Evolutionary conservation across 1,140 invertebrate genomes (phyloP).

Genomic region (Zaprionus nigranus): DNA sequence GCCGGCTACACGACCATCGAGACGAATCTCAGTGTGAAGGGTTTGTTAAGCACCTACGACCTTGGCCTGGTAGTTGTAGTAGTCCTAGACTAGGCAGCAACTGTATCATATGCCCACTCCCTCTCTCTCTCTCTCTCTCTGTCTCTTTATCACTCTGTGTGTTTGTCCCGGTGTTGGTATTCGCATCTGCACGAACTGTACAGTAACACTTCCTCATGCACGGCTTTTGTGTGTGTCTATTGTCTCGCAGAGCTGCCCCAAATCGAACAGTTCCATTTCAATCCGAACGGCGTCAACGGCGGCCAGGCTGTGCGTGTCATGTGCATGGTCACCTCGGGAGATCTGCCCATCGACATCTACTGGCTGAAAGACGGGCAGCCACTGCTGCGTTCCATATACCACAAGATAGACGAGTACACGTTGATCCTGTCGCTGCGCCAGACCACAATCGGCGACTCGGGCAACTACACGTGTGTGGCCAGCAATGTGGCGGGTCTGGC

Average conservation of each 20-base stretch:
- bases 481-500: slow-evolving; percentile 88
- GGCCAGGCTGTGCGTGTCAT: slow-evolving; percentile 89
- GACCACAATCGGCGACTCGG: slow-evolving; percentile 87
- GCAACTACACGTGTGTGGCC: slow-evolving; percentile 89
- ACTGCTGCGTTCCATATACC: slow-evolving; percentile 69
- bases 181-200: slow-evolving; percentile 55
- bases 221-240: slow-evolving; percentile 41
- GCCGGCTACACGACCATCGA: slow-evolving; percentile 89
- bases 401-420: slow-evolving; percentile 86
- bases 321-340: slow-evolving; percentile 89
- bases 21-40: slow-evolving; percentile 86
- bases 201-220: slow-evolving; percentile 52
- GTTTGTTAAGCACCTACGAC: slow-evolving; percentile 74
- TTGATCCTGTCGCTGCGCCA: slow-evolving; percentile 90
- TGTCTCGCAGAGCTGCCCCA: slow-evolving; percentile 86
- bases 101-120: slow-evolving; percentile 33
- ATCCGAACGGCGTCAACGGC: slow-evolving; percentile 87
- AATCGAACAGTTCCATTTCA: slow-evolving; percentile 89
- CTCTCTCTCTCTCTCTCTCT: slow-evolving; percentile 17
- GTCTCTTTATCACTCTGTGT: slow-evolving; percentile 32
- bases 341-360: slow-evolving; percentile 88
- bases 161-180: slow-evolving; percentile 60
- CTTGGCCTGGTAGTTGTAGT: slow-evolving; percentile 38
- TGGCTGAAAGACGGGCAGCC: slow-evolving; percentile 86
- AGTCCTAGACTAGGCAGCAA: slow-evolving; percentile 36